These are phyloP conservation scores for Bombus polaris DNA, from an alignment of 1,140 invertebrate genomes.

Conservation along the genomic window DNA sequence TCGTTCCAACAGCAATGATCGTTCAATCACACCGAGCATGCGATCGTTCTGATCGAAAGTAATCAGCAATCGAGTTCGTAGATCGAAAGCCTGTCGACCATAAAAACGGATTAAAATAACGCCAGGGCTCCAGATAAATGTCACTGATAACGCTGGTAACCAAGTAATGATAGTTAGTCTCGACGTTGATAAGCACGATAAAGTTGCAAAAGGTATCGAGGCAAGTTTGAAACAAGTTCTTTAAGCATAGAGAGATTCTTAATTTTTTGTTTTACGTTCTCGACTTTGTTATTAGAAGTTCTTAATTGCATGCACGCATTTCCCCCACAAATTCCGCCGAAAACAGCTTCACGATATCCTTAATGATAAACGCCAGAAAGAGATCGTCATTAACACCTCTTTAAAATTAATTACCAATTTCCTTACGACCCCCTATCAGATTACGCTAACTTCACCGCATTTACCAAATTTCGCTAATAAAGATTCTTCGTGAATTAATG, in stretches of 20 bases:
- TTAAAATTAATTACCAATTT: no score
- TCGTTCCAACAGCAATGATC: not conserved
- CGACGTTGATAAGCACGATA: not conserved
- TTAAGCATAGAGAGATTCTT: not conserved
- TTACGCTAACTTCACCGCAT: no score
- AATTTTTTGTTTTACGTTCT: not conserved
- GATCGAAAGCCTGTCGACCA: not conserved
- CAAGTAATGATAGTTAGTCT: not conserved
- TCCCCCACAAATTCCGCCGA: no score
- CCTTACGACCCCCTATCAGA: no score
- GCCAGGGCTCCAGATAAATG: not conserved
- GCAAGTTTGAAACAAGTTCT: not conserved
- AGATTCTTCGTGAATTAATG: not conserved
- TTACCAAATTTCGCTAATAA: no score
- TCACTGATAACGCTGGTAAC: not conserved
- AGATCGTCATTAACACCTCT: no score
- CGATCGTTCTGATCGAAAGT: not conserved
- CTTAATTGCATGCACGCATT: no score
- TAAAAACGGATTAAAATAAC: constrained; percentile 17
- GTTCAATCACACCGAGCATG: constrained; percentile 10
- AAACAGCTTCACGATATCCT: no score
- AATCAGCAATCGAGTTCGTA: not conserved
- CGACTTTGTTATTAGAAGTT: not conserved
- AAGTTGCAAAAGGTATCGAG: not conserved
- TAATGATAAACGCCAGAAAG: no score